Percentiles rank a stretch among this genome's conserved stretches.
phyloP scores from a whole-genome alignment of 2,888 invertebrate species.

The Stictocephala bisonia region DNA sequence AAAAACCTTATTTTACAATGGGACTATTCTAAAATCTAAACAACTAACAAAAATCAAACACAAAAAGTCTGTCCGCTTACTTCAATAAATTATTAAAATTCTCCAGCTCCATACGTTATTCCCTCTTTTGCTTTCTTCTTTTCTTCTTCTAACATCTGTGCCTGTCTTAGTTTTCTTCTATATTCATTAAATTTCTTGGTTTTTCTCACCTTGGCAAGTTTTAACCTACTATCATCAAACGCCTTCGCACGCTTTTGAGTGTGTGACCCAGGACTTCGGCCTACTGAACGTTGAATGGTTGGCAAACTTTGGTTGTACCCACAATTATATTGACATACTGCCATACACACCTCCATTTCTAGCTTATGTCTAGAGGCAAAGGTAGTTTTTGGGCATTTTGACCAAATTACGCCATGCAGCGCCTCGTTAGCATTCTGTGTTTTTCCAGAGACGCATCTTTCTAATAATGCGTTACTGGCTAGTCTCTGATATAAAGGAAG shows the following conservation, averaged over 20 bases:
- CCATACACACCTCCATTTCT: constrained; percentile 2
- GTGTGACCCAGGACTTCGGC: neutral
- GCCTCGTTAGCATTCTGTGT: constrained; percentile 21
- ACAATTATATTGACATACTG: constrained; percentile 16
- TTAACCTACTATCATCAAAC: neutral
- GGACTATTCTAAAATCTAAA: no score
- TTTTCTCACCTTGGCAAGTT: constrained; percentile 17
- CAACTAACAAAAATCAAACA: no score
- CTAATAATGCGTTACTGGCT: no score
- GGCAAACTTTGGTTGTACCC: neutral
- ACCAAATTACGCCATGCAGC: constrained; percentile 20
- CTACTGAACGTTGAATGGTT: neutral
- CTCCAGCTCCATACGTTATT: constrained; percentile 21
- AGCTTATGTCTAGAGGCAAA: constrained; percentile 16
- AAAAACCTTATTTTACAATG: no score
- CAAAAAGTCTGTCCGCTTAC: no score
- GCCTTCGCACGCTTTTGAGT: constrained; percentile 2
- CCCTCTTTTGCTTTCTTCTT: constrained; percentile 18
- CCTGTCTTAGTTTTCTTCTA: constrained; percentile 21
- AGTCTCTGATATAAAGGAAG: no score
- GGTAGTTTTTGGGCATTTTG: constrained; percentile 14
- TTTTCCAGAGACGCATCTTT: constrained; percentile 12
- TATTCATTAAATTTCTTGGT: constrained; percentile 10
- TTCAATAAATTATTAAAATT: constrained; percentile 7
- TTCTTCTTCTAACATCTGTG: constrained; percentile 30